phyloP scores from a whole-genome alignment of 2,113 vertebrate genomes.

The Siphamia tubifer region DNA sequence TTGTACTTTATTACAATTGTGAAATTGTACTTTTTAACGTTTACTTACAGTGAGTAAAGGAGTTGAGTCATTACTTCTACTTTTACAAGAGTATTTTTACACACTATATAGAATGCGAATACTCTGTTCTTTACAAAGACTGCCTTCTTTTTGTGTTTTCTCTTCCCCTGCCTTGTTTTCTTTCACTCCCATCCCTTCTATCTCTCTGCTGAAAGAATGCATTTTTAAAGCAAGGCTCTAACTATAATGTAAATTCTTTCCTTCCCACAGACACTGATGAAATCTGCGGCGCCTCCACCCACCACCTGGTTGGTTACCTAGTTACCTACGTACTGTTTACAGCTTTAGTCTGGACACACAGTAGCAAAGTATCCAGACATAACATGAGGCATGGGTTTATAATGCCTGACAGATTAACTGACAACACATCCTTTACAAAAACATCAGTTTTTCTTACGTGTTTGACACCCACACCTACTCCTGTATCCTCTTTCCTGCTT shows the following conservation, averaged over 20 bases:
- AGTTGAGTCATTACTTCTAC: no score
- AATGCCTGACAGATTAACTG: background rate
- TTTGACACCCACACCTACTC: background rate
- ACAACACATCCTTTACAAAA: background rate
- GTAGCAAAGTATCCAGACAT: slow-evolving; percentile 9
- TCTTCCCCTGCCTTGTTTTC: background rate
- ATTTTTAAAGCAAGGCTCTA: background rate
- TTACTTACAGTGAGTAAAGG: no score
- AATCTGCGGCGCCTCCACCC: slow-evolving; percentile 4
- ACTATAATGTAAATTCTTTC: background rate
- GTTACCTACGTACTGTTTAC: slow-evolving; percentile 43
- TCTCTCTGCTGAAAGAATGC: background rate
- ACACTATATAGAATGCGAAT: no score
- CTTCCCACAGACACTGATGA: slow-evolving; percentile 10
- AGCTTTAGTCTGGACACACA: background rate
- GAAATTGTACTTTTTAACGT: no score
- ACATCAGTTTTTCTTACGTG: background rate
- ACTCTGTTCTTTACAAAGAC: no score
- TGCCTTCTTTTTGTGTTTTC: background rate
- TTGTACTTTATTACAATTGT: no score
- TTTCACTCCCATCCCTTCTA: background rate
- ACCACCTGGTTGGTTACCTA: slow-evolving; percentile 35
- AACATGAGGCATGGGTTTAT: background rate
- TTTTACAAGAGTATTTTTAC: no score
- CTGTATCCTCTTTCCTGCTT: slow-evolving; percentile 21